Conservation (phyloP, 2,888 invertebrate species). For the Heterodera filipjevi region DNA sequence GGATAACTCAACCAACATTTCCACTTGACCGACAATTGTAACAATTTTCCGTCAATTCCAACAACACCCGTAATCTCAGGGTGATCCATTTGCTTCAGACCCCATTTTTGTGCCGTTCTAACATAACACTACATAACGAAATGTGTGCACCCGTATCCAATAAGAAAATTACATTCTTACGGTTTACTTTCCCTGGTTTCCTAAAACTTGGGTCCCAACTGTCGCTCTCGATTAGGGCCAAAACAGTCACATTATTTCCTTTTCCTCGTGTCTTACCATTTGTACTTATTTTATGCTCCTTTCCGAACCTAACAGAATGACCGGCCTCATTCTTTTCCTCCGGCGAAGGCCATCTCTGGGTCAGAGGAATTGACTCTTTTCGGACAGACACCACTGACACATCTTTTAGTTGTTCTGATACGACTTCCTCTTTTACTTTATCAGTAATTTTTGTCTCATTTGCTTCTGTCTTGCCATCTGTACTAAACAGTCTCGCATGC, state of each 20-base stretch:
- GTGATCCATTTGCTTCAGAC: too few species aligned
- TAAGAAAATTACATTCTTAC: neutral
- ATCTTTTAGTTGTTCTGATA: too few species aligned
- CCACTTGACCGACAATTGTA: too few species aligned
- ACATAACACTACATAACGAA: too few species aligned
- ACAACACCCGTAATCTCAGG: too few species aligned
- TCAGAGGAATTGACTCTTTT: too few species aligned
- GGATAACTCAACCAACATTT: too few species aligned
- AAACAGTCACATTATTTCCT: neutral
- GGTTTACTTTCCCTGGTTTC: neutral
- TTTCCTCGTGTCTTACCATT: neutral
- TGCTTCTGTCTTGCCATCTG: neutral
- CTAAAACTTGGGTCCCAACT: neutral
- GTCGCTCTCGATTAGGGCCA: too few species aligned
- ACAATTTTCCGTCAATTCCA: too few species aligned
- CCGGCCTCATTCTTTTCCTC: neutral
- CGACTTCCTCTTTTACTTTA: too few species aligned
- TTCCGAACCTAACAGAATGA: too few species aligned
- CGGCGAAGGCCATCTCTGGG: conserved; percentile 2
- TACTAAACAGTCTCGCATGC: neutral
- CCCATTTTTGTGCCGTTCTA: too few species aligned
- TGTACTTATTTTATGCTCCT: neutral
- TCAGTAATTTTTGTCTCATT: neutral
- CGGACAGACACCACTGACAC: neutral
- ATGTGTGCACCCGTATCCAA: conserved; percentile 18